Percentiles rank a stretch among this genome's conserved stretches.
phyloP scores from a whole-genome alignment of 2,888 invertebrate genomes.

The Limnephilus lunatus region DNA sequence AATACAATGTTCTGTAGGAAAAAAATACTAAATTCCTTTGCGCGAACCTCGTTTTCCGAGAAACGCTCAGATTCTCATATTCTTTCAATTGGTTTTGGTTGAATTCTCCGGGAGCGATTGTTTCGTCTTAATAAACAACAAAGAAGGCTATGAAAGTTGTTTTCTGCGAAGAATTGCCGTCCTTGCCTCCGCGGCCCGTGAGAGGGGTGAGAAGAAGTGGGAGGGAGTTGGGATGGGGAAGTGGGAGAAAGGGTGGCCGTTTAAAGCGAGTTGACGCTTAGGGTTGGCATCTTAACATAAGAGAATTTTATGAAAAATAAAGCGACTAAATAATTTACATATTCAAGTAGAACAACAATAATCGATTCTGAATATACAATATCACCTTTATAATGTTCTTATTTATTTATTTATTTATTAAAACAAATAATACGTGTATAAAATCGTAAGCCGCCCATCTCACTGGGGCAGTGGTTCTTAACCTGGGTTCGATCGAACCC shows the following conservation, averaged over 20 bases:
- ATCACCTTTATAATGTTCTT: too few species aligned
- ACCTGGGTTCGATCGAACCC: too few species aligned
- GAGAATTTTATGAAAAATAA: not conserved
- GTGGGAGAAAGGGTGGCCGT: conserved; percentile 10
- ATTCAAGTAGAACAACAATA: not conserved
- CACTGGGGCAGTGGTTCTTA: too few species aligned
- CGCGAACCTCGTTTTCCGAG: not conserved
- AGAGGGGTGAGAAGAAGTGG: not conserved
- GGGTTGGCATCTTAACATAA: not conserved
- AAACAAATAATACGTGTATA: too few species aligned
- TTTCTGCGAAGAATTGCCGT: conserved; percentile 48
- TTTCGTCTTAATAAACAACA: conserved; percentile 51
- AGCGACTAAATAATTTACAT: not conserved
- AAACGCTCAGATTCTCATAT: conserved; percentile 40
- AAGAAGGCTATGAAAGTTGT: conserved; percentile 48
- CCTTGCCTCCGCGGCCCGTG: not conserved
- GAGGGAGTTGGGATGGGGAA: not conserved
- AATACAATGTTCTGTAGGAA: not conserved
- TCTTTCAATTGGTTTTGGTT: conserved; percentile 49
- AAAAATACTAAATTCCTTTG: not conserved
- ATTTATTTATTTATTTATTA: too few species aligned
- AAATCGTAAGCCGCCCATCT: too few species aligned
- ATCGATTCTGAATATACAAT: not conserved
- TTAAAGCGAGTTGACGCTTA: conserved; percentile 5
- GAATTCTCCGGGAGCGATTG: conserved; percentile 48